Base-by-base conservation (phyloP, 2,113 vertebrate genomes). In the Antigone vipio region DNA sequence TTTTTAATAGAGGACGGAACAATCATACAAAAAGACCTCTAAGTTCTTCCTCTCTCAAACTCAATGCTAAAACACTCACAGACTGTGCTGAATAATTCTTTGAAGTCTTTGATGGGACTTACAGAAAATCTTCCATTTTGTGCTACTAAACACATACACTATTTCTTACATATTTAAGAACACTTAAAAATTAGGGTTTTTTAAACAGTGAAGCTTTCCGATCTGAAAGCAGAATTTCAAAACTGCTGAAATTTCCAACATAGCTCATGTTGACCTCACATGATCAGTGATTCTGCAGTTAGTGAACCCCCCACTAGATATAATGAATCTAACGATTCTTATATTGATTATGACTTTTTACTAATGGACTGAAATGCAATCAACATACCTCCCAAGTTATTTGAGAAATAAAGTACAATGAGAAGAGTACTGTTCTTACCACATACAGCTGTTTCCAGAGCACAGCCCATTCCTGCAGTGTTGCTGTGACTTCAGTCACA, bases 361-460 rank as follows among this genome's bases (percentile, higher is more conserved):
- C 21, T 47, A 71, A 34, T 5, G 26, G 21, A 77, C 14, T 77
- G 47, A 69, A 83, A 88, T 8, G 5, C 35, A 89, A 52, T 20
- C 10, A 82, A 45, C 9, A 2, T 21, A 53, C 30, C 78, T 73
- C 47, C 53, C 49, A 30, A 40, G 24, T 15, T 21, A 56, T 9
- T 0, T 24, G 27, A 56, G 23, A 30, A 45, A 67, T 32, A 18
- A 45, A 35, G 20, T 23, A 35, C 38, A 69, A 50, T 2, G 30
- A 87, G 32, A 86, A 66, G 29, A 69, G 32, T 21, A 32, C 20
- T 76, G 71, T n/a, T 75, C 99, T 98, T 97, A 99, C 99, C 98
- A 99, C 99, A 92, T 99, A 99, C 26, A 99, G 98, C 97, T 99
- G 99, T 86, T 99, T 99, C 99, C 99, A 99, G 35, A 99, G 98